These are phyloP conservation scores for Hyphantria cunea DNA, from an alignment of 1,140 invertebrate genomes.

Conservation along the genomic window DNA sequence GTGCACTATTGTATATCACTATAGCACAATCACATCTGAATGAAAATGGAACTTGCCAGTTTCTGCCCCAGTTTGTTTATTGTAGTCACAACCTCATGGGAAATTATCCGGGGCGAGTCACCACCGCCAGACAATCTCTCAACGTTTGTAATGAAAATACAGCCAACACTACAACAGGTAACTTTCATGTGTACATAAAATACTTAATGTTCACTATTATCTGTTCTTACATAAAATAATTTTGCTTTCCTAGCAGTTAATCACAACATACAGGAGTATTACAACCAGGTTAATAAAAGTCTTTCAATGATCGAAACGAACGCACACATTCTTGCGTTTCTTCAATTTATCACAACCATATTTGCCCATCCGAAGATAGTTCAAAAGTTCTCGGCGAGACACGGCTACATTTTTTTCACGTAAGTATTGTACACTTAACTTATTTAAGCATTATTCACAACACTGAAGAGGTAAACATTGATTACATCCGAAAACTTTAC, in stretches of 20 bases:
- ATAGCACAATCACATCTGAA: slow-evolving; percentile 47
- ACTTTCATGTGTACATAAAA: slow-evolving; percentile 39
- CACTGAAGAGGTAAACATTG: slow-evolving; percentile 78
- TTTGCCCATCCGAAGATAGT: slow-evolving; percentile 42
- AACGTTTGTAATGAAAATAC: slow-evolving; percentile 42
- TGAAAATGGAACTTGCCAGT: slow-evolving; percentile 47
- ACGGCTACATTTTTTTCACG: slow-evolving; percentile 50
- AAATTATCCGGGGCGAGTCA: slow-evolving; percentile 57
- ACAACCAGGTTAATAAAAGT: slow-evolving; percentile 69
- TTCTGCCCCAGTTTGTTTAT: slow-evolving; percentile 52
- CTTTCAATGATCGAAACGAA: slow-evolving; percentile 42
- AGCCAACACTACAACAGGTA: slow-evolving; percentile 49
- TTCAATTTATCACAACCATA: slow-evolving; percentile 70
- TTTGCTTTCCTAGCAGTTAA: slow-evolving; percentile 54
- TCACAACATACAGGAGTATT: slow-evolving; percentile 64
- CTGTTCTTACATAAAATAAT: slow-evolving; percentile 52
- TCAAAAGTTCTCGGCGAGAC: slow-evolving; percentile 31
- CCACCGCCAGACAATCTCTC: slow-evolving; percentile 55
- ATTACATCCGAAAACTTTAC: slow-evolving; percentile 50
- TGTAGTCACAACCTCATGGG: slow-evolving; percentile 69
- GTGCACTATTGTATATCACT: slow-evolving; percentile 50
- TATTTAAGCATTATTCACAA: slow-evolving; percentile 70
- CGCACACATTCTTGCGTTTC: slow-evolving; percentile 35
- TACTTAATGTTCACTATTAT: slow-evolving; percentile 40
- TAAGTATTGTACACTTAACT: slow-evolving; percentile 40